Conservation (phyloP, 2,888 invertebrate genomes). For the Adelphocoris suturalis region DNA sequence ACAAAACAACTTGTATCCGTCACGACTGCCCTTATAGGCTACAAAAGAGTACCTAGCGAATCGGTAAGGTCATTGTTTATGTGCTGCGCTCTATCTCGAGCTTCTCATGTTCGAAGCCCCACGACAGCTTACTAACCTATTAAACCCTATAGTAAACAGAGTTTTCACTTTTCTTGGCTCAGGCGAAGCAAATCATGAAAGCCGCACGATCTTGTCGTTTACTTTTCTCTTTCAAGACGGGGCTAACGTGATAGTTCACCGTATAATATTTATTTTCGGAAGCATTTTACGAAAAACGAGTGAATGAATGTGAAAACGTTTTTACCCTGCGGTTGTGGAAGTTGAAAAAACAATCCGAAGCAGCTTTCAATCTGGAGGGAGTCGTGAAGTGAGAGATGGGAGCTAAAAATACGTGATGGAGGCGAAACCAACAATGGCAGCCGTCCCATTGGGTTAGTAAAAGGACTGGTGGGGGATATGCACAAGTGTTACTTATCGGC, state of each 20-base stretch:
- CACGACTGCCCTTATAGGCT: too few relatives aligned
- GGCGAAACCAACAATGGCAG: constrained; percentile 51
- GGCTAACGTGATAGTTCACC: neutral
- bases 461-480: constrained; percentile 2
- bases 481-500: too few relatives aligned
- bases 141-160: too few relatives aligned
- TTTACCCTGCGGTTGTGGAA: neutral
- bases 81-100: too few relatives aligned
- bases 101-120: too few relatives aligned
- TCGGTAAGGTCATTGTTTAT: too few relatives aligned
- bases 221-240: neutral
- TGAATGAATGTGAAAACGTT: neutral
- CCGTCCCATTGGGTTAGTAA: constrained; percentile 62
- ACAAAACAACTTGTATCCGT: too few relatives aligned
- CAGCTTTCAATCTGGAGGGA: neutral
- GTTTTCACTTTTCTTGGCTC: neutral
- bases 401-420: constrained; percentile 21
- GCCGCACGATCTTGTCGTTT: neutral
- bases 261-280: neutral
- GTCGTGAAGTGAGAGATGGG: neutral
- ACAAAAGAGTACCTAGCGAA: too few relatives aligned
- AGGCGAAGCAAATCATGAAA: neutral
- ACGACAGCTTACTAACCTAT: too few relatives aligned
- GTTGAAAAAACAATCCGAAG: neutral
- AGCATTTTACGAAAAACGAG: neutral